Evolutionary conservation across 1,140 invertebrate species (phyloP).

Genomic region (Platyura marginata): DNA sequence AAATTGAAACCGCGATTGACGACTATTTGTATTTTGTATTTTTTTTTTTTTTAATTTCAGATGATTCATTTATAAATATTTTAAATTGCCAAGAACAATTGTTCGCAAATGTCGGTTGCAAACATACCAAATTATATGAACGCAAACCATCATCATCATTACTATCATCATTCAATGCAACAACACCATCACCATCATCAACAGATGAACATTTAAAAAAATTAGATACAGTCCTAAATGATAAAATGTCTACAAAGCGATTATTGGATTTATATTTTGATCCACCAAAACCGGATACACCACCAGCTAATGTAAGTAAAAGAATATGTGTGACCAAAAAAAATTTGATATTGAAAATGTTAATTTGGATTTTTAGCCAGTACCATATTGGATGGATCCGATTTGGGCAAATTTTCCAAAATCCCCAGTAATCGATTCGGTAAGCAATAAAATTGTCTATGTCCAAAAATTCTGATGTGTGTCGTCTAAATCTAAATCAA

Average conservation of each 20-base stretch:
- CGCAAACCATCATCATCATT: background rate
- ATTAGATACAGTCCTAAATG: background rate
- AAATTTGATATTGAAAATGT: background rate
- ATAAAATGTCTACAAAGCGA: background rate
- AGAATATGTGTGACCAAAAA: background rate
- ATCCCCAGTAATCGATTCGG: constrained; percentile 8
- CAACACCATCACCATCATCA: constrained; percentile 10
- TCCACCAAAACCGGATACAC: constrained; percentile 26
- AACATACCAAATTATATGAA: background rate
- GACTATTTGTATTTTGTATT: too few relatives aligned
- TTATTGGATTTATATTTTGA: constrained; percentile 7
- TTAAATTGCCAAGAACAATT: background rate
- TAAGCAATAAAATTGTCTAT: constrained; percentile 4
- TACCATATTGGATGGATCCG: constrained; percentile 22
- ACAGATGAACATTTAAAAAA: constrained; percentile 10
- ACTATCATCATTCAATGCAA: background rate
- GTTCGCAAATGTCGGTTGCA: background rate
- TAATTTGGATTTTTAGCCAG: constrained; percentile 4
- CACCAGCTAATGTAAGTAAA: constrained; percentile 16
- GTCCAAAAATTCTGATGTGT: too few relatives aligned
- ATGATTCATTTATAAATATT: background rate
- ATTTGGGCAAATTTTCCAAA: constrained; percentile 16
- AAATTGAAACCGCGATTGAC: too few relatives aligned
- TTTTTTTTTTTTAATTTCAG: too few relatives aligned
- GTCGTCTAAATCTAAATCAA: too few relatives aligned